These are phyloP conservation scores for Euwallacea fornicatus DNA, from an alignment of 1,140 invertebrate genomes.

Conservation along the genomic window DNA sequence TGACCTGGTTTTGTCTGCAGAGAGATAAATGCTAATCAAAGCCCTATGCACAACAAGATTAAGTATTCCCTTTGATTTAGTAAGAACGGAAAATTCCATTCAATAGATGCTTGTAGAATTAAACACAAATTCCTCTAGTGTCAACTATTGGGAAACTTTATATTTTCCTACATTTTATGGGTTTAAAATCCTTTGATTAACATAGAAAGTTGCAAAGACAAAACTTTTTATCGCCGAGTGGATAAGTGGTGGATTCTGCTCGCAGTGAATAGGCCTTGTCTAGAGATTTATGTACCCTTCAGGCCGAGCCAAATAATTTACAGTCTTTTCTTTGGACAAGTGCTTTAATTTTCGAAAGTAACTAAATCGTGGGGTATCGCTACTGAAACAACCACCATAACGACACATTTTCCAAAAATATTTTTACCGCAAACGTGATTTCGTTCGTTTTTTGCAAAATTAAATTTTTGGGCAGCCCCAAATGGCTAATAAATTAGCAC, in stretches of 20 bases:
- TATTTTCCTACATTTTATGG: constrained; percentile 19
- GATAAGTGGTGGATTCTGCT: constrained; percentile 34
- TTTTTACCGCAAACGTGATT: neutral
- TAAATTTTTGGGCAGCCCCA: neutral
- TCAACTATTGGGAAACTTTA: constrained; percentile 14
- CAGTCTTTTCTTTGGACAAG: constrained; percentile 18
- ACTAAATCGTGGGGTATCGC: constrained; percentile 10
- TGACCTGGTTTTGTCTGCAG: neutral
- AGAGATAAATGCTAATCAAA: neutral
- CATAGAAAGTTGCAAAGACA: constrained; percentile 33
- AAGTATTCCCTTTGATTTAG: no score
- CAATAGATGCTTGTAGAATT: neutral
- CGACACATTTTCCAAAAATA: neutral
- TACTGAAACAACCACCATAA: no score
- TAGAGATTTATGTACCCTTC: constrained; percentile 35
- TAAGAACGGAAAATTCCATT: no score
- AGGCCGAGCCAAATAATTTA: constrained; percentile 34
- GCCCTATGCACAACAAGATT: neutral
- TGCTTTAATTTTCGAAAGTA: constrained; percentile 25
- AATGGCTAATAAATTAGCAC: constrained; percentile 15
- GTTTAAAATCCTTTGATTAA: constrained; percentile 35
- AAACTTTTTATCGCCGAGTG: constrained; percentile 33
- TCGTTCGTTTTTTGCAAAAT: neutral
- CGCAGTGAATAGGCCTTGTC: constrained; percentile 33
- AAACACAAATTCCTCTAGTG: constrained; percentile 5